Conservation (phyloP, 2,797 vertebrate genomes). For the Menidia menidia region DNA sequence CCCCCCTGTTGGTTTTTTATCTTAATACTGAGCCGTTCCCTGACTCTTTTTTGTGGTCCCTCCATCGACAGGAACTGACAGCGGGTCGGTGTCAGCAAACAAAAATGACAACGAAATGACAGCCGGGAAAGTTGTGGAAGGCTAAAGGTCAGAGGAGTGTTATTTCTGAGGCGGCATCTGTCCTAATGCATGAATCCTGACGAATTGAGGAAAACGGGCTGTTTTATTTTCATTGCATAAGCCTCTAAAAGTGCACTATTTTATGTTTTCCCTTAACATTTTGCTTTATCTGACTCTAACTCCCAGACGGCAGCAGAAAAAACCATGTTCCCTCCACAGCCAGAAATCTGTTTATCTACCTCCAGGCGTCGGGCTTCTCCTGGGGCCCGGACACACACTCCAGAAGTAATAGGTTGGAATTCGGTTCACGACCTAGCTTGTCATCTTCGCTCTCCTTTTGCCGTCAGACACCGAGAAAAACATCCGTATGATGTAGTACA, state of each 20-base stretch:
- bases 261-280: not conserved
- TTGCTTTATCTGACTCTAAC: constrained; percentile 43
- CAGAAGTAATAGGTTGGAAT: constrained; percentile 37
- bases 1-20: too few species aligned
- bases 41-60: constrained; percentile 24
- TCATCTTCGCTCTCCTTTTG: constrained; percentile 37
- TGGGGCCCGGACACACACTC: constrained; percentile 26
- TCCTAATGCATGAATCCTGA: constrained; percentile 5
- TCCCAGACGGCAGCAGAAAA: constrained; percentile 46
- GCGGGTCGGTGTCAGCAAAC: constrained; percentile 56
- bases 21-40: constrained; percentile 1
- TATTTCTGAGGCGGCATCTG: constrained; percentile 29
- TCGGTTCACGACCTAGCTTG: constrained; percentile 51
- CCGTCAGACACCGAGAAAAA: constrained; percentile 32
- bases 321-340: constrained; percentile 40
- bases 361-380: constrained; percentile 36
- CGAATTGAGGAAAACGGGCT: not conserved
- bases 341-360: constrained; percentile 53
- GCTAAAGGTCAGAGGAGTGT: constrained; percentile 39
- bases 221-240: not conserved
- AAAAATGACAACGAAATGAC: constrained; percentile 56
- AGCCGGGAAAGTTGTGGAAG: constrained; percentile 43
- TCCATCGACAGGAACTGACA: constrained; percentile 45
- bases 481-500: constrained; percentile 15
- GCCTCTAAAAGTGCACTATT: constrained; percentile 5